phyloP scores from a whole-genome alignment of 2,888 invertebrate species.

The Idaea aversata region DNA sequence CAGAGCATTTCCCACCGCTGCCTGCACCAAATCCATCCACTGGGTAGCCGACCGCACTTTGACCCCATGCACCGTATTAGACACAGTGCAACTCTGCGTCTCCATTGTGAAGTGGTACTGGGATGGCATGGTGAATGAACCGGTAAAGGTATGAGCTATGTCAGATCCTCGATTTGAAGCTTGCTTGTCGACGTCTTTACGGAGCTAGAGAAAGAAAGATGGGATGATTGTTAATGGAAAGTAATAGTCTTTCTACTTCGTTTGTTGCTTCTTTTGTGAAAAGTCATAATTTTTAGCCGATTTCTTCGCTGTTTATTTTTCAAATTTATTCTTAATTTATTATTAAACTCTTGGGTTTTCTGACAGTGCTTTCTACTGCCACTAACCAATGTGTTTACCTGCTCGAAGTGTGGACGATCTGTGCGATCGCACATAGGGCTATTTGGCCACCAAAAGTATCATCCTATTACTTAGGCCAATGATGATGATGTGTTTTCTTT shows the following conservation, averaged over 20 bases:
- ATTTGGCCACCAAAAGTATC: no score
- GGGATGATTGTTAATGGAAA: neutral
- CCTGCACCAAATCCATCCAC: constrained; percentile 82
- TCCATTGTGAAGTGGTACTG: constrained; percentile 92
- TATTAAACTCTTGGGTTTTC: no score
- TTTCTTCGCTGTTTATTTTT: no score
- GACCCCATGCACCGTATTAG: constrained; percentile 40
- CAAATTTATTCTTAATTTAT: no score
- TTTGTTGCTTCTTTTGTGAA: no score
- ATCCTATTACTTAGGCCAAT: no score
- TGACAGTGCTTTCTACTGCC: no score
- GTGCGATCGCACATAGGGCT: no score
- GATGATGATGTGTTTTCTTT: no score
- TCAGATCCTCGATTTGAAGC: constrained; percentile 61
- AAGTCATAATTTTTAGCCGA: no score
- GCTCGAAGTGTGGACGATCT: no score
- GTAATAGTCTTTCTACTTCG: neutral
- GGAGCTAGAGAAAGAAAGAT: constrained; percentile 44
- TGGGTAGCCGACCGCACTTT: constrained; percentile 80
- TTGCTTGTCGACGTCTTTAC: constrained; percentile 48
- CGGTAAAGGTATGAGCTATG: constrained; percentile 76
- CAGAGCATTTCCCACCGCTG: constrained; percentile 58
- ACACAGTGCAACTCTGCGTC: constrained; percentile 79
- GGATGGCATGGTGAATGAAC: constrained; percentile 75
- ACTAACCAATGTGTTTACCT: no score